These are phyloP conservation scores for Watsonalla binaria DNA, from an alignment of 2,888 invertebrate species.

Conservation along the genomic window DNA sequence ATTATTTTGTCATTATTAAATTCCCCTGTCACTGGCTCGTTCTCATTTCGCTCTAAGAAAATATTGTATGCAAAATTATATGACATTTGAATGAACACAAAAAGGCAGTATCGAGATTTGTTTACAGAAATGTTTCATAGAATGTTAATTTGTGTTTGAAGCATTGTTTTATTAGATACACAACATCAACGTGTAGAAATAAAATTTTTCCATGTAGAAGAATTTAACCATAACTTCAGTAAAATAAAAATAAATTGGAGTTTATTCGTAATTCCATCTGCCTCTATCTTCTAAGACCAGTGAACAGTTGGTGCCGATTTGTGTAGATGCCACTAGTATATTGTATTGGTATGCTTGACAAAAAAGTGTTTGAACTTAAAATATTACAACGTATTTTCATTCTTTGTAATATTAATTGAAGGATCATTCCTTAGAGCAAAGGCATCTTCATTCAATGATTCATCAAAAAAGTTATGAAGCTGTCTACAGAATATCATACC, in stretches of 20 bases:
- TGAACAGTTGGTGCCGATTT: too few relatives aligned
- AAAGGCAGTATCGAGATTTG: constrained; percentile 62
- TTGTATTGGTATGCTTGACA: not conserved
- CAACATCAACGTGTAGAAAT: not conserved
- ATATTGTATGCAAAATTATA: constrained; percentile 79
- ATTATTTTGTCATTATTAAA: constrained; percentile 80
- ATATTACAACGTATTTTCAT: not conserved
- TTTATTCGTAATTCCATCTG: not conserved
- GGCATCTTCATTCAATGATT: too few relatives aligned
- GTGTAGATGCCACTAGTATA: too few relatives aligned
- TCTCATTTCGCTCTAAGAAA: constrained; percentile 73
- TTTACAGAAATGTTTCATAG: constrained; percentile 43
- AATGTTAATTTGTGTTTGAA: constrained; percentile 34
- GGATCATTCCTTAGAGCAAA: too few relatives aligned
- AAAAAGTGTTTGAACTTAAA: too few relatives aligned
- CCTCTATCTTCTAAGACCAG: too few relatives aligned
- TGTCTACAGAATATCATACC: too few relatives aligned
- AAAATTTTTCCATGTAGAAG: not conserved
- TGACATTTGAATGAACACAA: constrained; percentile 77
- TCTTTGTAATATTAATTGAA: not conserved
- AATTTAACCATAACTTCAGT: not conserved
- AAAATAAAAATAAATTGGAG: not conserved
- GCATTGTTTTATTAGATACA: constrained; percentile 9
- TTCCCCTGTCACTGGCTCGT: constrained; percentile 71
- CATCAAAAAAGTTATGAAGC: too few relatives aligned